Conservation (phyloP, 2,888 invertebrate genomes). For the Drosophila tanythrix region DNA sequence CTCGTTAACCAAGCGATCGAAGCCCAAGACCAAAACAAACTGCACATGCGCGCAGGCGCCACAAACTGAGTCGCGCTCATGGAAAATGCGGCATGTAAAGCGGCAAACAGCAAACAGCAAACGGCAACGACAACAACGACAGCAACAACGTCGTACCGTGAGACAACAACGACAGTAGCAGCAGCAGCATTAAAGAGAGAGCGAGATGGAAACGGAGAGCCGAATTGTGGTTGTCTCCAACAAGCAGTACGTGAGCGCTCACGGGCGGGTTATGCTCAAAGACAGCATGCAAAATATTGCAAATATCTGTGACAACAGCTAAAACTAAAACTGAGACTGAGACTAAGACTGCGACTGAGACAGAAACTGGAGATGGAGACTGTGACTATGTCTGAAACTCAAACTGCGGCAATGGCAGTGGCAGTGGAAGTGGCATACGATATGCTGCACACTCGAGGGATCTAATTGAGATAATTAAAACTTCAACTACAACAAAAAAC, state of each 20-base stretch:
- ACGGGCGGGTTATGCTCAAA: conserved; percentile 70
- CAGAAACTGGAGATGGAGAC: background rate
- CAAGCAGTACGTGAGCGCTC: conserved; percentile 56
- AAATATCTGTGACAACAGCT: conserved; percentile 66
- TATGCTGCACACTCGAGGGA: background rate
- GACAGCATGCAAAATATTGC: conserved; percentile 75
- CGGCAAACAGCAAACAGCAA: conserved; percentile 26
- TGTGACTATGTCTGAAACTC: background rate
- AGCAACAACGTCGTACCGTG: conserved; percentile 30
- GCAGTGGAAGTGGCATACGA: conserved; percentile 31
- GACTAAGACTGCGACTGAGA: background rate
- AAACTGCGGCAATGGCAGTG: background rate
- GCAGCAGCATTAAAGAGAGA: conserved; percentile 3
- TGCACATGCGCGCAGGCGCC: conserved; percentile 81
- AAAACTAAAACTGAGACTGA: background rate
- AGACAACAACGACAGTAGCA: conserved; percentile 24
- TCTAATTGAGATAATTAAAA: background rate
- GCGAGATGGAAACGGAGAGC: conserved; percentile 8
- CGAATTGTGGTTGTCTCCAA: conserved; percentile 31
- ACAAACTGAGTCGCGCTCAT: conserved; percentile 70
- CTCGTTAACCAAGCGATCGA: conserved; percentile 41
- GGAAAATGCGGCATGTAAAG: conserved; percentile 72
- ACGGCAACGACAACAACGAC: conserved; percentile 4
- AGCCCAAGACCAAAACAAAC: conserved; percentile 60
- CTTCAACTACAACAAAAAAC: background rate